Evolutionary conservation across 2,888 invertebrate genomes (phyloP).

Genomic region (Mechanitis messenoides): DNA sequence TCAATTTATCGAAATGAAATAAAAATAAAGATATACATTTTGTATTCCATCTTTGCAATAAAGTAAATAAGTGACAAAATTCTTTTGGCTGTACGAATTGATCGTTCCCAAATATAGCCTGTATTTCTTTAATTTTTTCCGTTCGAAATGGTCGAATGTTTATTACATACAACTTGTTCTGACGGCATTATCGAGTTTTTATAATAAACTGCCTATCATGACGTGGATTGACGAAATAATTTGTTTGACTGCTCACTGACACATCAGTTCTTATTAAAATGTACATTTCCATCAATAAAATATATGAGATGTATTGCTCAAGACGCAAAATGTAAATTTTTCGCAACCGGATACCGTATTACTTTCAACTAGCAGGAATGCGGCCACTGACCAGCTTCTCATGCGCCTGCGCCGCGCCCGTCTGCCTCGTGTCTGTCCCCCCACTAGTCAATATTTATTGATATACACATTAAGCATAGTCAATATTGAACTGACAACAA

Average conservation of each 20-base stretch:
- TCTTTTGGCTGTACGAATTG: conserved; percentile 16
- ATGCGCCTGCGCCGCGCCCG: conserved; percentile 51
- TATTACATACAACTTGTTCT: conserved; percentile 13
- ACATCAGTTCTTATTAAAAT: background rate
- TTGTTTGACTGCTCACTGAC: conserved; percentile 1
- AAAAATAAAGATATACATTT: conserved; percentile 17
- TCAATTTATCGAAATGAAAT: conserved; percentile 10
- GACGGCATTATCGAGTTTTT: conserved; percentile 14
- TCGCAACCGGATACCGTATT: conserved; percentile 72
- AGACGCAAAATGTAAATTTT: conserved; percentile 57
- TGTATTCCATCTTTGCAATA: background rate
- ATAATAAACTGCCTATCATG: conserved; percentile 2
- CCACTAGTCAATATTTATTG: conserved; percentile 11
- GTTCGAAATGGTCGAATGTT: conserved; percentile 5
- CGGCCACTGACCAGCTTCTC: conserved; percentile 69
- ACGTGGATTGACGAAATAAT: conserved; percentile 16
- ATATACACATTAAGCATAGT: conserved; percentile 26
- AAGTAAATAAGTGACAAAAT: conserved; percentile 1
- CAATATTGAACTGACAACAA: conserved; percentile 16
- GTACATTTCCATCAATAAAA: conserved; percentile 2
- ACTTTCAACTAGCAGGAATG: conserved; percentile 74
- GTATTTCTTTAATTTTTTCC: conserved; percentile 6
- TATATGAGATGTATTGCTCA: conserved; percentile 19
- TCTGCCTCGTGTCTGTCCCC: conserved; percentile 38
- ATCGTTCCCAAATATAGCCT: conserved; percentile 16